phyloP scores from a whole-genome alignment of 2,797 vertebrate genomes.

The Enoplosus armatus region DNA sequence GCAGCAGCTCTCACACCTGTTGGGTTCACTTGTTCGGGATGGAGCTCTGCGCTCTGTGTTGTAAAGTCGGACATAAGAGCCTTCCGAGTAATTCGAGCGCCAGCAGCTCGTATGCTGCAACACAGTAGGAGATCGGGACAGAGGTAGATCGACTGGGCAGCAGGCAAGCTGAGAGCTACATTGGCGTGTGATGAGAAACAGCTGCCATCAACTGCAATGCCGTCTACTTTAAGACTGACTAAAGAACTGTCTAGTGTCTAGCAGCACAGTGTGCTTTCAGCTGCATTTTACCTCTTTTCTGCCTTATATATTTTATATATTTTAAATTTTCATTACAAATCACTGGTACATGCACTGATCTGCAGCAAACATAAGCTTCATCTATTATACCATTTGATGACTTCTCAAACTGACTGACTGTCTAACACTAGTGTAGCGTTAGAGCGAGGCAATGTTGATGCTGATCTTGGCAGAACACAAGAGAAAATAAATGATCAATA shows the following conservation, averaged over 20 bases:
- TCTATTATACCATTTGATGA: slow-evolving; percentile 9
- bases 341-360: not conserved
- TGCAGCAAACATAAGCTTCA: not conserved
- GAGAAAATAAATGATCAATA: slow-evolving; percentile 55
- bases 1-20: not conserved
- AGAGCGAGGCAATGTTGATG: not conserved
- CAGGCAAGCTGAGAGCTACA: slow-evolving; percentile 3
- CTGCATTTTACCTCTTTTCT: not conserved
- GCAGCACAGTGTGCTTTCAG: not conserved
- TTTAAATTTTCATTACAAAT: not conserved
- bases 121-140: not conserved
- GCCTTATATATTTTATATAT: no score
- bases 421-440: not conserved
- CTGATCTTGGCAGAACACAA: slow-evolving; percentile 28
- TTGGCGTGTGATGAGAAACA: slow-evolving; percentile 19
- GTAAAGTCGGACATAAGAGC: not conserved
- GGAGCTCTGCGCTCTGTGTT: not conserved
- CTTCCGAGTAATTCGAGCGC: not conserved
- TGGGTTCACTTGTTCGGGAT: not conserved
- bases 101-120: no score
- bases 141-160: not conserved
- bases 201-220: not conserved
- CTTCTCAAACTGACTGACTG: not conserved
- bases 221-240: not conserved
- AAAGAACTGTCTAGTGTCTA: not conserved